Conservation (phyloP, 2,797 vertebrate genomes). For the Betta splendens region DNA sequence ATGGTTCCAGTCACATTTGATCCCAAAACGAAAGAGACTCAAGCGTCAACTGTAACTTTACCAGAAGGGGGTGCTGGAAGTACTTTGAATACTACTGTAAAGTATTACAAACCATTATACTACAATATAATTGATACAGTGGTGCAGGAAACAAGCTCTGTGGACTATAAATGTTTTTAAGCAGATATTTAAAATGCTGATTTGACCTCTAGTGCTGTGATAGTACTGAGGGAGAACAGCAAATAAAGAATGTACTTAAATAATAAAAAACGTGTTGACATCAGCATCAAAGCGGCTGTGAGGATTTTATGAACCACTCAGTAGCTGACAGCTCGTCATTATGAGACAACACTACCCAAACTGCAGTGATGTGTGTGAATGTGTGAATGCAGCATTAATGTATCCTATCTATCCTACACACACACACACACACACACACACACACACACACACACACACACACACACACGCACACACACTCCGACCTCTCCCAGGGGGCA, state of each 20-base stretch:
- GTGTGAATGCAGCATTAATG: constrained; percentile 36
- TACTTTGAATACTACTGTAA: neutral
- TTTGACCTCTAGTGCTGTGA: too few species aligned
- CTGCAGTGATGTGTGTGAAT: constrained; percentile 36
- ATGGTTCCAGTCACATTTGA: constrained; percentile 30
- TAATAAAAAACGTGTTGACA: neutral
- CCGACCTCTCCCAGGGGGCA: constrained; percentile 41
- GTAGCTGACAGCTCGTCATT: neutral
- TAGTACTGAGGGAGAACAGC: too few species aligned
- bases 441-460: constrained; percentile 8
- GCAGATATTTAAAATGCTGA: too few species aligned
- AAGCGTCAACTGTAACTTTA: neutral
- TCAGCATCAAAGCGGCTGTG: neutral
- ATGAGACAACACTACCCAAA: constrained; percentile 25
- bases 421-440: constrained; percentile 1
- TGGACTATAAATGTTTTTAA: too few species aligned
- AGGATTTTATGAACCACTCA: neutral
- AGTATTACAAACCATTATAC: neutral
- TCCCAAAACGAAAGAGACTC: constrained; percentile 9
- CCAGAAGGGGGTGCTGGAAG: constrained; percentile 11
- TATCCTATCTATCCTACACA: constrained; percentile 42
- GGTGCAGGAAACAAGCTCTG: too few species aligned
- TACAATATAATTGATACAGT: too few species aligned
- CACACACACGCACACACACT: neutral
- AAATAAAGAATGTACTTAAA: neutral